Conservation (phyloP, 2,888 invertebrate genomes). For the Asteroscopus sphinx region DNA sequence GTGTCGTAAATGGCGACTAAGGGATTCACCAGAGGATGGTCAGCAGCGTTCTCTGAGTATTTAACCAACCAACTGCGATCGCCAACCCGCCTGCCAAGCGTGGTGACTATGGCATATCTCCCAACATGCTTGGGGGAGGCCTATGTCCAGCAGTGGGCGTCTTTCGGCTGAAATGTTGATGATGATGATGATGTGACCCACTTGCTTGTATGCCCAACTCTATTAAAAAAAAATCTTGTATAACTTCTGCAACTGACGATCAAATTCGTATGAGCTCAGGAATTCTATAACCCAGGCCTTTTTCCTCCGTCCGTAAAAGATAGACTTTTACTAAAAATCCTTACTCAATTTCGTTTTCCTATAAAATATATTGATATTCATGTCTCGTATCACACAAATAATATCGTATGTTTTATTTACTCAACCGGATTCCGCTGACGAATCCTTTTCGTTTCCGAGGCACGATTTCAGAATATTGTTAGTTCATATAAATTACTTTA, state of each 20-base stretch:
- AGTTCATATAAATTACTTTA: slow-evolving; percentile 7
- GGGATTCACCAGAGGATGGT: no score
- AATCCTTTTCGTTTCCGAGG: slow-evolving; percentile 35
- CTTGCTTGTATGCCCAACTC: no score
- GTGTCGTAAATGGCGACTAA: no score
- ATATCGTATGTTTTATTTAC: slow-evolving; percentile 56
- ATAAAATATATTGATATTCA: slow-evolving; percentile 45
- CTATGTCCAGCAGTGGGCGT: no score
- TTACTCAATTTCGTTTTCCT: slow-evolving; percentile 14
- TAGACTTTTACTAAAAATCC: slow-evolving; percentile 1
- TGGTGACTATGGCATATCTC: no score
- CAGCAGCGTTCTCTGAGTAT: no score
- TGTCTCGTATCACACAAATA: slow-evolving; percentile 43
- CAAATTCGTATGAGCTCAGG: background rate
- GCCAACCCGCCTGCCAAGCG: no score
- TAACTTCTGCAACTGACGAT: background rate
- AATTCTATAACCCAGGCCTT: slow-evolving; percentile 13
- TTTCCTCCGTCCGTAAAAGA: background rate
- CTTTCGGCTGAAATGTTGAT: no score
- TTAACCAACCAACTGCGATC: no score
- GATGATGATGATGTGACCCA: no score
- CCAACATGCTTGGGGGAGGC: no score
- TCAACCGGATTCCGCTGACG: slow-evolving; percentile 39
- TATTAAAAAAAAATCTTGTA: background rate
- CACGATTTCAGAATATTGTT: slow-evolving; percentile 33